phyloP scores from a whole-genome alignment of 2,797 vertebrate species.

The Diplodus puntazzo region DNA sequence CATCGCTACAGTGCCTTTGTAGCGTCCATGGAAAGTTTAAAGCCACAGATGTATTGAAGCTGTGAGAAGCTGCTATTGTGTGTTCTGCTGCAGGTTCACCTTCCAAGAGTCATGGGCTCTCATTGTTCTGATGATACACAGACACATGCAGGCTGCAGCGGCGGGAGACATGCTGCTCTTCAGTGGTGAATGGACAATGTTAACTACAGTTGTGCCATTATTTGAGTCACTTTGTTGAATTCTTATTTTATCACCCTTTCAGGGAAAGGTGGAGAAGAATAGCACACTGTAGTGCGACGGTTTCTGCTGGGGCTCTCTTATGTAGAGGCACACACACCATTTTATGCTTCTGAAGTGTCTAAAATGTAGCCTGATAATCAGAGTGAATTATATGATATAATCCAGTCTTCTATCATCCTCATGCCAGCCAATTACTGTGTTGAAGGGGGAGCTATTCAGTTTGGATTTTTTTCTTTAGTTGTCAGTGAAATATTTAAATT shows the following conservation, averaged over 20 bases:
- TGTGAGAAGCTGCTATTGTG: constrained; percentile 19
- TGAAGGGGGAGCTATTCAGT: neutral
- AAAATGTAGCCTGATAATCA: neutral
- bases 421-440: neutral
- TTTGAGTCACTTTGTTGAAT: neutral
- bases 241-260: neutral
- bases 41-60: neutral
- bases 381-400: neutral
- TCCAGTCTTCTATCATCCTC: neutral
- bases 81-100: constrained; percentile 15
- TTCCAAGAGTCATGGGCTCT: constrained; percentile 17
- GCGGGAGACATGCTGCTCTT: constrained; percentile 8
- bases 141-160: constrained; percentile 2
- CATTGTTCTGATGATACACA: constrained; percentile 25
- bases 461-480: neutral
- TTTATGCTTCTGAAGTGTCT: neutral
- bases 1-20: constrained; percentile 45
- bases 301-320: neutral
- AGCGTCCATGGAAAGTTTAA: constrained; percentile 20
- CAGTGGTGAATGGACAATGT: neutral
- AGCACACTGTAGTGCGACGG: neutral
- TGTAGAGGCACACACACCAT: neutral
- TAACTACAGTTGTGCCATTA: neutral
- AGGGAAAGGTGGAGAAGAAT: neutral
- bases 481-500: neutral